Evolutionary conservation across 2,113 vertebrate species (phyloP).

Genomic region (Corythaeola cristata): DNA sequence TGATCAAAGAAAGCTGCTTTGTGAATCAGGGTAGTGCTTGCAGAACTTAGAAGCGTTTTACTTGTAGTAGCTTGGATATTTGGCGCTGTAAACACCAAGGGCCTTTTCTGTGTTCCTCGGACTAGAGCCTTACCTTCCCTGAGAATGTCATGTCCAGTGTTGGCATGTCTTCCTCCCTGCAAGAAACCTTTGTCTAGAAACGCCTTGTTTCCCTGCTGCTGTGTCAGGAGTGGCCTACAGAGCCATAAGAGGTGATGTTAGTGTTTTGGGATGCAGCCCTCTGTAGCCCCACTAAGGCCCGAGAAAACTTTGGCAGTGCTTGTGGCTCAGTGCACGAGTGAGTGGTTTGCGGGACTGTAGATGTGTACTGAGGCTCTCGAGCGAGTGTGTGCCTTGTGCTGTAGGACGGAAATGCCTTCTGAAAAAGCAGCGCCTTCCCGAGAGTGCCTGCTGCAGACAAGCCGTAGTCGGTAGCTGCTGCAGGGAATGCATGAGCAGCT

Average conservation of each 20-base stretch:
- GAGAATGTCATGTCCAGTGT: not conserved
- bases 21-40: not conserved
- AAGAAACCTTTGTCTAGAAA: not conserved
- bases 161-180: not conserved
- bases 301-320: not conserved
- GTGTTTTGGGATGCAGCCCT: not conserved
- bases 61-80: not conserved
- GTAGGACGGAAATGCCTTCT: not conserved
- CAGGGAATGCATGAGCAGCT: not conserved
- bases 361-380: not conserved
- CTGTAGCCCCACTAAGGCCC: not conserved
- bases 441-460: not conserved
- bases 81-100: not conserved
- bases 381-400: fast-evolving
- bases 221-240: not conserved
- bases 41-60: not conserved
- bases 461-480: not conserved
- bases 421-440: not conserved
- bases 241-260: not conserved
- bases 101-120: fast-evolving
- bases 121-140: not conserved
- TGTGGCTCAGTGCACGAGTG: not conserved
- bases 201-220: fast-evolving
- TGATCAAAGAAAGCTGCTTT: not conserved
- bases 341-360: not conserved